Percentiles rank a stretch among this genome's conserved stretches.
These are phyloP conservation scores for Falcunculus frontatus DNA, from an alignment of 2,113 vertebrate genomes.

Conservation along the genomic window DNA sequence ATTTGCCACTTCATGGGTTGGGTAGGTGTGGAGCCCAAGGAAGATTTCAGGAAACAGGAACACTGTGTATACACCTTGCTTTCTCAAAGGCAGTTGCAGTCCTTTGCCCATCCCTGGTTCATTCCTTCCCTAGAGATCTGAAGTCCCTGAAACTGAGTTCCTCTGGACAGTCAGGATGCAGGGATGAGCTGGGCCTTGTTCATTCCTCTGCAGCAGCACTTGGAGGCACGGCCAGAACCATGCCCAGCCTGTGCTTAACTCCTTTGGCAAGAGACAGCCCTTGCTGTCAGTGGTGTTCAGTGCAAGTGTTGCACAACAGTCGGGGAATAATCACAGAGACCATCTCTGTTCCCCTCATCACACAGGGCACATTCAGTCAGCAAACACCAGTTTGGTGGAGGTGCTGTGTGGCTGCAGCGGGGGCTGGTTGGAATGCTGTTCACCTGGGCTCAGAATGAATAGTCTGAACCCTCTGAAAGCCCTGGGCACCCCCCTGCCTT, in stretches of 20 bases:
- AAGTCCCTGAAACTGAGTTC: not conserved
- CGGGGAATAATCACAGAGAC: not conserved
- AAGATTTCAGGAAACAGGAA: not conserved
- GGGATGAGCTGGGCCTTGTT: not conserved
- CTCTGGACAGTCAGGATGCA: not conserved
- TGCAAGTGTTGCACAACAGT: not conserved
- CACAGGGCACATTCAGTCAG: not conserved
- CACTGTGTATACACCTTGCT: not conserved
- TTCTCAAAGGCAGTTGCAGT: not conserved
- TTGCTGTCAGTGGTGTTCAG: not conserved
- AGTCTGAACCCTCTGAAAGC: not conserved
- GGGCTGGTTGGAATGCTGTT: not conserved
- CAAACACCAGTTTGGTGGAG: not conserved
- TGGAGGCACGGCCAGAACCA: fast-evolving
- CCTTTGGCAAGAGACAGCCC: not conserved
- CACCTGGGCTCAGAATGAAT: not conserved
- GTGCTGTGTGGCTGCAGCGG: not conserved
- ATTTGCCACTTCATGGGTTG: not conserved
- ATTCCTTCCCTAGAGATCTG: not conserved
- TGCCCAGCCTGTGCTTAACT: not conserved
- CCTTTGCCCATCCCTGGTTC: not conserved
- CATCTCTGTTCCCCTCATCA: not conserved
- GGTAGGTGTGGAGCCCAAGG: not conserved
- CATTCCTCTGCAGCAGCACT: not conserved
- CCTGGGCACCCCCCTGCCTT: not conserved